A percentile compares a stretch with the other conserved stretches of the same genome.
Evolutionary conservation across 2,888 invertebrate species (phyloP).

Genomic region (Lycocerus yunnanus): DNA sequence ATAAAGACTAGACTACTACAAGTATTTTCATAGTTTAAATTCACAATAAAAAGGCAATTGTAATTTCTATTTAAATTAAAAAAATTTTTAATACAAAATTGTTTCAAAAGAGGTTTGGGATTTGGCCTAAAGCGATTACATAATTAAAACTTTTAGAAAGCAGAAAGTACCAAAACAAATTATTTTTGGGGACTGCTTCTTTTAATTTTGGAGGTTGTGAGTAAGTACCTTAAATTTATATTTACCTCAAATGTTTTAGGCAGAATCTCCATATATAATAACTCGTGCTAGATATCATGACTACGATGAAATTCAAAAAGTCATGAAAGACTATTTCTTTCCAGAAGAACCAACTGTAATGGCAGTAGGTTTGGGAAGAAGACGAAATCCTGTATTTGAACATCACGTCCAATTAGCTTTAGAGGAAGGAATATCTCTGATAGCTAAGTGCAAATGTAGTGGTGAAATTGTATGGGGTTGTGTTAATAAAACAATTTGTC

Average conservation of each 20-base stretch:
- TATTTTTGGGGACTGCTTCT: no score
- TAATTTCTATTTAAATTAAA: no score
- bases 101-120: no score
- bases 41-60: no score
- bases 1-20: no score
- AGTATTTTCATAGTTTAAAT: no score
- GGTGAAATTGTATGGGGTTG: constrained; percentile 56
- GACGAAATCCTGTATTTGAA: constrained; percentile 51
- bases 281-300: constrained; percentile 55
- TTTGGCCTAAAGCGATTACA: no score
- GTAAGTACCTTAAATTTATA: no score
- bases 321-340: constrained; percentile 60
- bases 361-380: constrained; percentile 56
- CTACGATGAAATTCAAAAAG: constrained; percentile 54
- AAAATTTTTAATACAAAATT: no score
- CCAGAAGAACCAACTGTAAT: constrained; percentile 60
- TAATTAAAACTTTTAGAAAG: no score
- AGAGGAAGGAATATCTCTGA: constrained; percentile 51
- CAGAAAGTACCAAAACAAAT: no score
- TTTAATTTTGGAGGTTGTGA: no score
- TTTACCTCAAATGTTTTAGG: neutral
- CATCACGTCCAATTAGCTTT: constrained; percentile 54
- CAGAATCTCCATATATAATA: constrained; percentile 44
- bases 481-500: constrained; percentile 57
- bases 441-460: constrained; percentile 53